These are phyloP conservation scores for Tokudaia tokunoshimensis DNA, from an alignment of 2,797 vertebrate genomes.

Conservation along the genomic window DNA sequence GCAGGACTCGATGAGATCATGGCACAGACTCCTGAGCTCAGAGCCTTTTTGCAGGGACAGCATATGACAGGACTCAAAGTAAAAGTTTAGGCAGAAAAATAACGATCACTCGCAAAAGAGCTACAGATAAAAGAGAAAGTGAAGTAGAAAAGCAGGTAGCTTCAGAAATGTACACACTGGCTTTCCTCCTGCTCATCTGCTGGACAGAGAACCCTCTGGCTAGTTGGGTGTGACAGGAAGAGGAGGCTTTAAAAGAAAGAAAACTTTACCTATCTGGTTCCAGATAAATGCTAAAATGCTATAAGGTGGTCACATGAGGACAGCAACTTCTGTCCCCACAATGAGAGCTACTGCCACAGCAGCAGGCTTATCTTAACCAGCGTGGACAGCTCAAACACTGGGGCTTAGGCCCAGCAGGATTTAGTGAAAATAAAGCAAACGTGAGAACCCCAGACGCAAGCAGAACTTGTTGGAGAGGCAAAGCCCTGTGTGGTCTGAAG, in stretches of 20 bases:
- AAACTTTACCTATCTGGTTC: not conserved
- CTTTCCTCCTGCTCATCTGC: no score
- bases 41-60: not conserved
- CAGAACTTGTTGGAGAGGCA: constrained; percentile 58
- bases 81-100: not conserved
- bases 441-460: constrained; percentile 64
- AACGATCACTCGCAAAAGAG: not conserved
- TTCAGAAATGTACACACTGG: not conserved
- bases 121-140: not conserved
- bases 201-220: not conserved
- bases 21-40: not conserved
- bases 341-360: not conserved
- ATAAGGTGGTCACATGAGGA: not conserved
- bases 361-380: constrained; percentile 50
- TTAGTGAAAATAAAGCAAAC: constrained; percentile 74
- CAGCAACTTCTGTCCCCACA: not conserved
- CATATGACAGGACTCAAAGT: not conserved
- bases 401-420: constrained; percentile 52
- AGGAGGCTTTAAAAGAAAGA: not conserved
- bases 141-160: not conserved
- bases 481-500: constrained; percentile 20
- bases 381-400: constrained; percentile 54
- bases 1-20: not conserved
- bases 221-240: fast-evolving
- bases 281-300: not conserved